These are phyloP conservation scores for Siniperca knerii DNA, from an alignment of 2,113 vertebrate genomes.

Conservation along the genomic window DNA sequence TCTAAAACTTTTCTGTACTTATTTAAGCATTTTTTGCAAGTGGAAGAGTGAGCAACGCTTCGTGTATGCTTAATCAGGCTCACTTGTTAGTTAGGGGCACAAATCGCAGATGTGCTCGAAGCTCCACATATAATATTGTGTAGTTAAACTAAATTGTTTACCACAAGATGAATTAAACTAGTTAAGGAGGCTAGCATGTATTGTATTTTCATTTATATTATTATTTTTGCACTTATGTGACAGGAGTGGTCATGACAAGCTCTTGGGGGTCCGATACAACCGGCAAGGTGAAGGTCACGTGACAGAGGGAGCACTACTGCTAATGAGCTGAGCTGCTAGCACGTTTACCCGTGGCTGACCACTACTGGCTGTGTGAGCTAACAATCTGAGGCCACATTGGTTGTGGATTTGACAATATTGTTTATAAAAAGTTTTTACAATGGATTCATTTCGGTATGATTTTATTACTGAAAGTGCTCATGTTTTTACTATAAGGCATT, in stretches of 20 bases:
- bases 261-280: neutral
- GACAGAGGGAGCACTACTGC: no score
- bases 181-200: no score
- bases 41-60: neutral
- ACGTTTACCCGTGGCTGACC: no score
- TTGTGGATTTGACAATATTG: no score
- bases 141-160: no score
- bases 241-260: neutral
- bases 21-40: constrained; percentile 3
- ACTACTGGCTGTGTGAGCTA: no score
- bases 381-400: no score
- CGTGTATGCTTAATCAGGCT: neutral
- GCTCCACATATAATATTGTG: neutral
- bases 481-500: neutral
- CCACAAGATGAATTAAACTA: no score
- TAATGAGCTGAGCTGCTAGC: no score
- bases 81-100: neutral
- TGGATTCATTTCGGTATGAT: neutral
- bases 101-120: neutral
- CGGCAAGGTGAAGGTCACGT: no score
- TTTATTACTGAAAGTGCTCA: neutral
- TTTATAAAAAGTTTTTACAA: neutral
- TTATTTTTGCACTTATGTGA: neutral
- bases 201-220: no score
- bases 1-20: no score